Base-by-base conservation (phyloP, 2,888 invertebrate genomes). In the Luperina nickerlii region DNA sequence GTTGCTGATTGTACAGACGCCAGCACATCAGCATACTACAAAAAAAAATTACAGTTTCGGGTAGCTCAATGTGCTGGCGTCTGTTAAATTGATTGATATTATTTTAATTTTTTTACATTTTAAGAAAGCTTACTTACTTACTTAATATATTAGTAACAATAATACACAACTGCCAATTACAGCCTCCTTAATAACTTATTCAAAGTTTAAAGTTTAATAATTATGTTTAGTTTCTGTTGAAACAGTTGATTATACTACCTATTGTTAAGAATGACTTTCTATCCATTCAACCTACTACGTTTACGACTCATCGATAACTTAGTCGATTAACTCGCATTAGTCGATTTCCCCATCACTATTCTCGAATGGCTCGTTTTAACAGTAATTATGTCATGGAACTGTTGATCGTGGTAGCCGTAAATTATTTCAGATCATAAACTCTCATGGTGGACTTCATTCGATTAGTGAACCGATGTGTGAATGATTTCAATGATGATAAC, bases 381-480 rank as follows among this genome's bases (percentile, higher is more conserved):
- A 83, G 87, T 78, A 86, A 86, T 86, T 86, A 86, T 73, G 72
- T 82, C 72, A 81, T 75, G 78, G 82, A 88, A 90, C 89, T 87
- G 92, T 91, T 92, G 90, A 91, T 91, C 76, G 90, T 79, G 87
- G 90, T 78, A 63, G 79, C 87, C 83, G 78, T 93, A 92, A 91
- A 93, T 92, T 92, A 92, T 91, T 90, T 83, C 92, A 90, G 87
- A 76, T 90, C 92, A 92, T 92, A 92, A 92, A 91, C 83, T 85
- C 85, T 79, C 78, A 79, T 84, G 85, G 82, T 77, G 69, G 82
- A 74, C 70, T 83, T 79, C 83, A 85, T 87, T 88, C 66, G 79
- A 89, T 90, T 87, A 83, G 75, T 86, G 83, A 73, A 70, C 62
- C 69, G 67, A 66, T 76, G 79, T 79, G 78, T 80, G 73, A 80